Base-by-base conservation (phyloP, 2,113 vertebrate genomes). In the Melanerpes aurifrons region DNA sequence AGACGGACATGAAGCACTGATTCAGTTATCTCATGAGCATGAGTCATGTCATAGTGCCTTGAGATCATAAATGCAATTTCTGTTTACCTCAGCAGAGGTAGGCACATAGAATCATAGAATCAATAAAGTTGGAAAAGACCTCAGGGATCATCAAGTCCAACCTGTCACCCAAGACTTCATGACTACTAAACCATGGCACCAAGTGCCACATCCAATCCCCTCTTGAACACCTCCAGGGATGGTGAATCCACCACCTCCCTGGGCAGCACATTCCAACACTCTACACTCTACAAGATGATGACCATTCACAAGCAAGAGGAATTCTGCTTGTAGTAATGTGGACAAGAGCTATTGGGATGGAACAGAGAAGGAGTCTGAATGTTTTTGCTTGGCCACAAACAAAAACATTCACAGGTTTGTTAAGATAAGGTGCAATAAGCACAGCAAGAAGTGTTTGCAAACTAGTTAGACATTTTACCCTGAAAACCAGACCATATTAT, bases 1-100 rank as follows among this genome's bases (percentile, higher is more conserved):
- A 75, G 67, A 84, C 93, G 85, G 82, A 79, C 22, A 68, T 54
- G 75, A 87, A 79, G 11, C 6, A 93, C 45, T 93, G 94, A 96
- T 79, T 96, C 92, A 94, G 75, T 93, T 93, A 87, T 87, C 92
- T 76, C 89, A 68, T 91, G 92, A 94, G 29, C 35, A 73, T 94
- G 78, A 95, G 67, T 90, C 86, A 94, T 66, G 24, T 73, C 45
- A 62, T 24, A 79, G 59, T 48, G 31, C 45, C 45, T 54, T 45
- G 21, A 87, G 56, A 64, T 25, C 11, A 40, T 62, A 73, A 68
- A 82, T 89, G 89, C 20, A 31, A 62, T 91, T 79, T 80, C 77
- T 72, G 1, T 82, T 94, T 93, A 82, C 71, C 71, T 91, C 82
- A 91, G 50, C 29, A 87, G 71, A 87, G 28, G 71, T 76, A 87